phyloP scores from a whole-genome alignment of 2,888 invertebrate genomes.

The Ectobius pallidus region DNA sequence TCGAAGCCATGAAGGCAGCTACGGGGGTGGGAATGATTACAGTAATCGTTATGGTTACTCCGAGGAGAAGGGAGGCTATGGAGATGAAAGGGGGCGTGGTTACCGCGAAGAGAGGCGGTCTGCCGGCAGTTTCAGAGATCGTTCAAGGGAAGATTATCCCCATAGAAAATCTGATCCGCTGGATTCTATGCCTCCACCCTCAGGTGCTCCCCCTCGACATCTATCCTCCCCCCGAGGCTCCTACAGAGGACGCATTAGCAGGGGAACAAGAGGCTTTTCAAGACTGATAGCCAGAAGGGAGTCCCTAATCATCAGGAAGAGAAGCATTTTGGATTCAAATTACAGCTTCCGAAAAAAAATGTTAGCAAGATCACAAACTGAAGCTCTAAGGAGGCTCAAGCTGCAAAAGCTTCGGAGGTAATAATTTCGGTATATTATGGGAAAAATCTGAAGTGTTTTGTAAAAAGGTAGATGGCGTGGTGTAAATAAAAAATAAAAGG shows the following conservation, averaged over 20 bases:
- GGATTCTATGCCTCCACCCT: constrained; percentile 41
- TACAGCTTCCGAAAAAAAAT: constrained; percentile 43
- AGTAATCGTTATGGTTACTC: constrained; percentile 45
- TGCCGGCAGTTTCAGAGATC: constrained; percentile 41
- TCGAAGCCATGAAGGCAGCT: constrained; percentile 45
- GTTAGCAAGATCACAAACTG: constrained; percentile 46
- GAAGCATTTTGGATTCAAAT: constrained; percentile 40
- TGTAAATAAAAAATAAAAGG: constrained; percentile 10
- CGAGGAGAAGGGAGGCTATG: constrained; percentile 44
- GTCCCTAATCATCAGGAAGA: constrained; percentile 42
- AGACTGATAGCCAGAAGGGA: constrained; percentile 43
- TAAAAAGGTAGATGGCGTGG: neutral
- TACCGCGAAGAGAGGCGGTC: constrained; percentile 45
- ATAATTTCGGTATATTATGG: constrained; percentile 16
- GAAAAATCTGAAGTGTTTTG: constrained; percentile 9
- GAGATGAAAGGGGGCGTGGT: constrained; percentile 43
- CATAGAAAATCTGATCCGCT: constrained; percentile 42
- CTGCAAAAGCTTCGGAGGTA: constrained; percentile 56
- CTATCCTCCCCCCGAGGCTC: constrained; percentile 42
- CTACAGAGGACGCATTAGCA: constrained; percentile 43
- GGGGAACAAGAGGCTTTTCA: constrained; percentile 43
- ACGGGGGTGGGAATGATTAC: constrained; percentile 42
- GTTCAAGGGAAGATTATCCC: constrained; percentile 44
- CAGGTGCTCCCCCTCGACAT: constrained; percentile 36
- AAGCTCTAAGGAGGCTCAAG: constrained; percentile 55